Evolutionary conservation across 2,797 vertebrate species (phyloP).

Genomic region (Lophius americanus): DNA sequence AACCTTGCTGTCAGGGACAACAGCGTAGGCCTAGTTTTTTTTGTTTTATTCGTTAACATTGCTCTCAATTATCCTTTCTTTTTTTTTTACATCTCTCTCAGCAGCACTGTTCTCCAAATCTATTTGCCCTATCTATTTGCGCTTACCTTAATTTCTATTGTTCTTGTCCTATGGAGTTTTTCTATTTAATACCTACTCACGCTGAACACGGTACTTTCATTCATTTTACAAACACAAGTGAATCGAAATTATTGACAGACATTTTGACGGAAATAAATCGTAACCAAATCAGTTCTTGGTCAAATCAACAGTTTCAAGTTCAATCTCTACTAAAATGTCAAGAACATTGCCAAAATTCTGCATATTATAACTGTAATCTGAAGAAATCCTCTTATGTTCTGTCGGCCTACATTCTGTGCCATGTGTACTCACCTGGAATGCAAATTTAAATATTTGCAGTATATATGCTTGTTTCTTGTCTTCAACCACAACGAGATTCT

Average conservation of each 20-base stretch:
- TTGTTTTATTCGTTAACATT: neutral
- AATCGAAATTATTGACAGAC: neutral
- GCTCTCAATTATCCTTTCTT: neutral
- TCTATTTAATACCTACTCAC: neutral
- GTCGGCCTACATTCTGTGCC: too few species aligned
- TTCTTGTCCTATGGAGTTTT: neutral
- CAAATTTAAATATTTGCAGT: too few species aligned
- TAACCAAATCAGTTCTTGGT: neutral
- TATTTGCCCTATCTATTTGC: neutral
- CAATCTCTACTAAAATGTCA: too few species aligned
- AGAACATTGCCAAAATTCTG: too few species aligned
- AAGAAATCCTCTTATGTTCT: too few species aligned
- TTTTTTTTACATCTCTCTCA: neutral
- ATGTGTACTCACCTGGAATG: too few species aligned
- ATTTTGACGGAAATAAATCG: neutral
- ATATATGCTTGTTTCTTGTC: too few species aligned
- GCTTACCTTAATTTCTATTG: neutral
- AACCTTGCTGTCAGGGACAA: too few species aligned
- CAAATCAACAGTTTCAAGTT: too few species aligned
- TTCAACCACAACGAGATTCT: too few species aligned
- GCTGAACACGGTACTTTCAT: neutral
- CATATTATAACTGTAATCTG: too few species aligned
- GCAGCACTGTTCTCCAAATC: neutral
- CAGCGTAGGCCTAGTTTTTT: too few species aligned
- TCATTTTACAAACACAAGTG: neutral